Evolutionary conservation across 2,888 invertebrate species (phyloP), one percentile per base, ranked within the genome.

Genomic region (Macrosoma leucophasiata): DNA sequence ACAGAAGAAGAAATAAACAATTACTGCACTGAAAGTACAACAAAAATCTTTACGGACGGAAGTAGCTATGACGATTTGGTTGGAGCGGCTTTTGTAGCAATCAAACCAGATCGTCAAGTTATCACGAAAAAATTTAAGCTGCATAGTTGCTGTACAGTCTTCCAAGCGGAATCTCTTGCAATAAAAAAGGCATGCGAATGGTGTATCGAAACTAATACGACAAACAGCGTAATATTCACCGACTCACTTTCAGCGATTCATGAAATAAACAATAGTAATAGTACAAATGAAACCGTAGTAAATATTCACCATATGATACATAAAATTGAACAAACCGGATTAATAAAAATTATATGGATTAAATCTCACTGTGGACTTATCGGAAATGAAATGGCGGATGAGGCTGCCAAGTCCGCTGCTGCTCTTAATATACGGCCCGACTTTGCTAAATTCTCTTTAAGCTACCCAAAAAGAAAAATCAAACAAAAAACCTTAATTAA

Each of bases 41-140:
- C n/a, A 13, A 27, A 32, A n/a, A 24, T 41, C 4, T 45, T 31
- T 8, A 45, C 40, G 1, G 42, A 46, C 18, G 40, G 42, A 4
- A 41, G 42, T 12, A 42, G 43, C 20, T 33, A 37, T 2, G 39
- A 34, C 3, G 35, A 23, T 4, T 37, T 28, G 21, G 44, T 44
- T 1, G 44, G 41, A 14, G 39, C 41, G 1, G 44, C 39, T 6
- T 15, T 36, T 1, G 18, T 41, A 2, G 19, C 27, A 21, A 41
- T 34, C 37, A 18, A 35, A n/a, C 17, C 22, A 2, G 31, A 21
- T 1, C 8, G n/a, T 6, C 40, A 40, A 20, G 9, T 22, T 3
- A 4, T 1, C 1, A n/a, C 24, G 14, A n/a, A 13, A 3, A 42
- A 12, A 9, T 31, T 42, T 3, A 36, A 19, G 2, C 25, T 41